phyloP scores from a whole-genome alignment of 2,113 vertebrate genomes.

The Actinemys pallida region DNA sequence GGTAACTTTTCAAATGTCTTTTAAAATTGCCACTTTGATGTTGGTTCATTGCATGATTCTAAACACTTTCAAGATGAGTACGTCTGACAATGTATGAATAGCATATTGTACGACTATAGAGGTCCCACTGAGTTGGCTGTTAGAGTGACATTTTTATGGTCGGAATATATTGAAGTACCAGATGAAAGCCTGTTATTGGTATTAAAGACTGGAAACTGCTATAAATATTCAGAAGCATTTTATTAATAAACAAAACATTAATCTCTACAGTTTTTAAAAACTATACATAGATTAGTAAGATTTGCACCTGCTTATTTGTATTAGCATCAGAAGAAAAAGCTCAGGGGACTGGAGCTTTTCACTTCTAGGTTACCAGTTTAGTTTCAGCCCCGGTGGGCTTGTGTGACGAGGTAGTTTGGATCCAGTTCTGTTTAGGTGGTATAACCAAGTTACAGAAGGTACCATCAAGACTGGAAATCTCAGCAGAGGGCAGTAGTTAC shows the following conservation, averaged over 20 bases:
- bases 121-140: neutral
- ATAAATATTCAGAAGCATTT: neutral
- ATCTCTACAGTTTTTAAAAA: neutral
- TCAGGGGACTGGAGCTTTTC: neutral
- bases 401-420: conserved; percentile 3
- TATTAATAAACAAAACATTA: neutral
- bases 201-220: neutral
- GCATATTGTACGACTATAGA: neutral
- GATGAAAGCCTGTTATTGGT: neutral
- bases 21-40: neutral
- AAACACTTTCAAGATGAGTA: neutral
- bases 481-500: neutral
- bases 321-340: neutral
- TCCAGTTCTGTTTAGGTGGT: neutral
- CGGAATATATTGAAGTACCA: neutral
- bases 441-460: neutral
- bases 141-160: neutral
- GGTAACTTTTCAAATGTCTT: neutral
- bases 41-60: neutral
- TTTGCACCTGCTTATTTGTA: conserved; percentile 32
- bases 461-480: neutral
- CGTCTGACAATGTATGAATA: neutral
- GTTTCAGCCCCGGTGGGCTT: conserved; percentile 8
- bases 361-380: neutral
- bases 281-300: neutral